These are phyloP conservation scores for Ptychodera flava DNA, from an alignment of 35 echinoderm and acorn worm genomes.

Conservation along the genomic window DNA sequence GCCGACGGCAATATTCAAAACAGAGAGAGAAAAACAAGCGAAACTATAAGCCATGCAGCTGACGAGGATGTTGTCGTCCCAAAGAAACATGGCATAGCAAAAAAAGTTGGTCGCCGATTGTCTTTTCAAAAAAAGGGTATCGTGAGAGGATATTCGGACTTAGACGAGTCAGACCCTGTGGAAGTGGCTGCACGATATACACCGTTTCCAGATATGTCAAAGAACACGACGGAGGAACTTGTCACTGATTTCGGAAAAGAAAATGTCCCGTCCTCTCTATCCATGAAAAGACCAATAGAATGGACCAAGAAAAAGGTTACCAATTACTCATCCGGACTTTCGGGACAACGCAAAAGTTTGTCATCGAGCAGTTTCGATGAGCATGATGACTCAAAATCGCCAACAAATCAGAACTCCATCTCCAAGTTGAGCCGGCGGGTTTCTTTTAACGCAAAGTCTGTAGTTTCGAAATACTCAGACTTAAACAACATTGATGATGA, in stretches of 20 bases:
- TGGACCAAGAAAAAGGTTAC: background rate
- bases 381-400: background rate
- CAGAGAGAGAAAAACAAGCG: background rate
- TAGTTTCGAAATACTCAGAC: background rate
- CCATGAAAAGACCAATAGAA: background rate
- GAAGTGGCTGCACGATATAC: background rate
- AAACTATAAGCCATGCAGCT: too few species aligned
- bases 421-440: background rate
- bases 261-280: background rate
- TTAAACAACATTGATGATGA: background rate
- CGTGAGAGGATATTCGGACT: background rate
- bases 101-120: background rate
- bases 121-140: background rate
- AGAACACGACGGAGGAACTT: background rate
- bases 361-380: background rate
- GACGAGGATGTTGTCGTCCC: background rate
- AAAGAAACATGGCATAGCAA: background rate
- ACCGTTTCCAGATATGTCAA: background rate
- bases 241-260: background rate
- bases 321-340: background rate
- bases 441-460: background rate
- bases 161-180: background rate
- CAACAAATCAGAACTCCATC: background rate
- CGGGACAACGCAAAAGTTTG: background rate
- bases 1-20: background rate